Percentiles rank a stretch among this genome's conserved stretches.
Conservation (phyloP, 2,888 invertebrate genomes). For the Acleris cristana region DNA sequence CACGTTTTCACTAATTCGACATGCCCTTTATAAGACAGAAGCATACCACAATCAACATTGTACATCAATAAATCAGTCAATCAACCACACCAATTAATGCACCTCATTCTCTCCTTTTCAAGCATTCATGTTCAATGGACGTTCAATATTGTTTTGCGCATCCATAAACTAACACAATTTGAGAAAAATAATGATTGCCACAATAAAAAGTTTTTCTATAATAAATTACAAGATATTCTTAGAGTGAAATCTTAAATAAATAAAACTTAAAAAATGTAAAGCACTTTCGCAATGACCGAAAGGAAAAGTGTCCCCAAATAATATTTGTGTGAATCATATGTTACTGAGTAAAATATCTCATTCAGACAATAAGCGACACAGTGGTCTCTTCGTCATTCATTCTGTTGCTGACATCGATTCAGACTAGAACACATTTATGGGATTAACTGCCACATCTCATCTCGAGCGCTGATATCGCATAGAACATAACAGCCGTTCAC, state of each 20-base stretch:
- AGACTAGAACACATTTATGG: slow-evolving; percentile 68
- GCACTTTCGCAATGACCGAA: slow-evolving; percentile 24
- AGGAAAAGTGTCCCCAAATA: slow-evolving; percentile 43
- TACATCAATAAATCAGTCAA: slow-evolving; percentile 16
- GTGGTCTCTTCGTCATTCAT: slow-evolving; percentile 53
- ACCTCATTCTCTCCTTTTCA: slow-evolving; percentile 19
- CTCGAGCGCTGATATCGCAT: slow-evolving; percentile 42
- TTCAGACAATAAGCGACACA: slow-evolving; percentile 28
- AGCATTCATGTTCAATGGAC: slow-evolving; percentile 23
- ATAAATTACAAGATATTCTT: slow-evolving; percentile 46
- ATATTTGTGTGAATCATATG: slow-evolving; percentile 30
- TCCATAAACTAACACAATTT: slow-evolving; percentile 39
- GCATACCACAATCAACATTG: slow-evolving; percentile 14
- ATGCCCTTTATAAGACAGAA: slow-evolving; percentile 15
- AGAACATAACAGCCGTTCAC: slow-evolving; percentile 51
- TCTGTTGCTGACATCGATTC: slow-evolving; percentile 62
- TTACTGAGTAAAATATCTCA: slow-evolving; percentile 21
- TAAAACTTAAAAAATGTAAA: slow-evolving; percentile 51
- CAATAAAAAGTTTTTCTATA: slow-evolving; percentile 46
- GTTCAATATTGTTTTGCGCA: slow-evolving; percentile 26
- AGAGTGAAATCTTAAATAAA: slow-evolving; percentile 53
- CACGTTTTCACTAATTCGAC: slow-evolving; percentile 14
- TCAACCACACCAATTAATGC: slow-evolving; percentile 1
- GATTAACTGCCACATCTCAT: slow-evolving; percentile 46
- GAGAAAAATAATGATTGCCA: slow-evolving; percentile 44